These are phyloP conservation scores for Dendropsophus ebraccatus DNA, from an alignment of 2,113 vertebrate species.

Conservation along the genomic window DNA sequence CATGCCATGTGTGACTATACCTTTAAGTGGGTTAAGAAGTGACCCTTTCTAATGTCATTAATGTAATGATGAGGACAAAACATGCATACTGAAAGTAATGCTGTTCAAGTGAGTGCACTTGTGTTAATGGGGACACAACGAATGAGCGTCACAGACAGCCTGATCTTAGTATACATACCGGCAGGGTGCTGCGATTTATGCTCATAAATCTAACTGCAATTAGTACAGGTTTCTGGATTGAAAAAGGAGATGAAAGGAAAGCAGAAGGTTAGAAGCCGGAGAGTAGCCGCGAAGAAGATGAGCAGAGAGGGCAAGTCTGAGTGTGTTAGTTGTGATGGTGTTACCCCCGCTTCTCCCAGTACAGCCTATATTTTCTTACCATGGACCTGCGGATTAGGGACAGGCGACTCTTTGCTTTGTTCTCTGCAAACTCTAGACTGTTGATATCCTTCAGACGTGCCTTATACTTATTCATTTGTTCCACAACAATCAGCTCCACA, in stretches of 20 bases:
- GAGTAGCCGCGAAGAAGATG: constrained; percentile 24
- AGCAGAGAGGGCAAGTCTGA: constrained; percentile 18
- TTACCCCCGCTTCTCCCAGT: neutral
- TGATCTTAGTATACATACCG: constrained; percentile 84
- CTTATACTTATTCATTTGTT: constrained; percentile 98
- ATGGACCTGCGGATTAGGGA: constrained; percentile 93
- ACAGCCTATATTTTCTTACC: constrained; percentile 75
- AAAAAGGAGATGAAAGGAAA: constrained; percentile 85
- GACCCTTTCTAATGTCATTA: neutral
- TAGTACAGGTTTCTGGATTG: constrained; percentile 93
- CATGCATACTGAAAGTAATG: neutral
- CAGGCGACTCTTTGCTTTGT: constrained; percentile 92
- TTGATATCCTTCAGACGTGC: constrained; percentile 95
- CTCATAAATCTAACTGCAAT: constrained; percentile 98
- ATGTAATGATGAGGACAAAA: constrained; percentile 2
- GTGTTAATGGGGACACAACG: constrained; percentile 9
- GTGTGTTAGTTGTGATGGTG: constrained; percentile 24
- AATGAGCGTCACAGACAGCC: constrained; percentile 52
- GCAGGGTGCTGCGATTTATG: constrained; percentile 87
- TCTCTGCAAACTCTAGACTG: constrained; percentile 96
- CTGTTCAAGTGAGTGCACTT: neutral
- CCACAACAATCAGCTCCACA: constrained; percentile 90
- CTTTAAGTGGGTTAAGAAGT: neutral
- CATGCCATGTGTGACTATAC: neutral
- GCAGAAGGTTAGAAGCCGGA: constrained; percentile 80